Conservation (phyloP, 2,797 vertebrate species). For the Sebastes vulpes region DNA sequence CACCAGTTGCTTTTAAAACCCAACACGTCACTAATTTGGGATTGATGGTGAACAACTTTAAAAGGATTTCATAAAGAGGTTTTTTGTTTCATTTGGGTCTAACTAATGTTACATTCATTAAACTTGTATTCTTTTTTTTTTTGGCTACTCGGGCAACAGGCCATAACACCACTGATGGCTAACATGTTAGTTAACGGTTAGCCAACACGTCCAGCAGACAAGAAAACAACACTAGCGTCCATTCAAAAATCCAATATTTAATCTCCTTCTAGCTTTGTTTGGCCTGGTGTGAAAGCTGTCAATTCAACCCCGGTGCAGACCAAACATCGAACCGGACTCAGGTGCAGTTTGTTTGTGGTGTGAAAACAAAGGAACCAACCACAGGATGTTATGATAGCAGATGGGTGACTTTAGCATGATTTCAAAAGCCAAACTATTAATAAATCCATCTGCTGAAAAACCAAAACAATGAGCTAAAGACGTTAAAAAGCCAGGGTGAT, state of each 20-base stretch:
- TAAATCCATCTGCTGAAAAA: not conserved
- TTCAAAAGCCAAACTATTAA: not conserved
- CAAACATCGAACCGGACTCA: not conserved
- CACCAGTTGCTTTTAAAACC: conserved; percentile 30
- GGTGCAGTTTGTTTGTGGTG: not conserved
- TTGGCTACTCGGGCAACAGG: not conserved
- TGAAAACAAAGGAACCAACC: not conserved
- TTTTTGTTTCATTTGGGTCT: not conserved
- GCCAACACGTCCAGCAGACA: no score
- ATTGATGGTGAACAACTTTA: not conserved
- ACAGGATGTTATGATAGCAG: not conserved
- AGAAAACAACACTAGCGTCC: no score
- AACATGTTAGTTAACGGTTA: not conserved
- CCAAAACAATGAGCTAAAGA: not conserved
- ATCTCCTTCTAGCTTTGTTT: no score
- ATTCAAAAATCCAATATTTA: no score
- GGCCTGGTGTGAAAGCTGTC: not conserved
- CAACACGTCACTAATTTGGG: not conserved
- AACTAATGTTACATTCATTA: not conserved
- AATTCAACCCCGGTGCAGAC: not conserved
- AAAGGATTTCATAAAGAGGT: not conserved
- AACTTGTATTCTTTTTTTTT: not conserved
- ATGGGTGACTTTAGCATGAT: not conserved
- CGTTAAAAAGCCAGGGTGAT: not conserved
- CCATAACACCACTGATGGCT: no score